Percentiles rank a stretch among this genome's conserved stretches.
Conservation (phyloP, 2,888 invertebrate genomes). For the Campopleginae sp. region DNA sequence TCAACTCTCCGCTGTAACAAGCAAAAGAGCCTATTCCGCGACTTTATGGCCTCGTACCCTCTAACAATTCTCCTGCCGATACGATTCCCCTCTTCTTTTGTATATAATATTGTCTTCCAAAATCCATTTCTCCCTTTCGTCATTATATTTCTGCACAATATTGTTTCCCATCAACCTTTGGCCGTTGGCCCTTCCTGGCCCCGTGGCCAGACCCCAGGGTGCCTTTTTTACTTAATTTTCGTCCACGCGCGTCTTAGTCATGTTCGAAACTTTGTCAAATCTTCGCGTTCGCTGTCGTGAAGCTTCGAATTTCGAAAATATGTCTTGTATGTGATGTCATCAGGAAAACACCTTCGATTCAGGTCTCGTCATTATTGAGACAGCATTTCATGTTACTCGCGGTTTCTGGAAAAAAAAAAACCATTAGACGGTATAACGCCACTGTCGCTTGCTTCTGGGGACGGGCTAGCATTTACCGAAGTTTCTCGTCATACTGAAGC, state of each 20-base stretch:
- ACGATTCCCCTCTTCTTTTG: background rate
- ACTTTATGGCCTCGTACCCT: background rate
- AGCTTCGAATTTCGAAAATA: background rate
- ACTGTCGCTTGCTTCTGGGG: slow-evolving; percentile 31
- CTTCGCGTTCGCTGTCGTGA: background rate
- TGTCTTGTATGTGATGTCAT: background rate
- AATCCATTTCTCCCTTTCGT: background rate
- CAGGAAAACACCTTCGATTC: slow-evolving; percentile 42
- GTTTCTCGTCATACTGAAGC: slow-evolving; percentile 66
- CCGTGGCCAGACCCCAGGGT: background rate
- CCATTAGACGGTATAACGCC: slow-evolving; percentile 70
- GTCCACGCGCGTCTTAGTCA: background rate
- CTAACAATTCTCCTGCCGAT: background rate
- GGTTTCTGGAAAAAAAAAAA: slow-evolving; percentile 62
- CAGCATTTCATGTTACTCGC: slow-evolving; percentile 63
- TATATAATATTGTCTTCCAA: background rate
- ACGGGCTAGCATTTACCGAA: slow-evolving; percentile 71
- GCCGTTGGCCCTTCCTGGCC: background rate
- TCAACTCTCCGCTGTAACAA: background rate
- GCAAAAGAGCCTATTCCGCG: slow-evolving; percentile 1
- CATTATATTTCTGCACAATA: background rate
- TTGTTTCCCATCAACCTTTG: background rate
- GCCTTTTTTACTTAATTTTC: background rate
- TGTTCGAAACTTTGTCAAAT: background rate
- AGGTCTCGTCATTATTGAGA: slow-evolving; percentile 69